These are phyloP conservation scores for Eucidaris tribuloides DNA, from an alignment of 35 echinoderm and acorn worm species.

Conservation along the genomic window DNA sequence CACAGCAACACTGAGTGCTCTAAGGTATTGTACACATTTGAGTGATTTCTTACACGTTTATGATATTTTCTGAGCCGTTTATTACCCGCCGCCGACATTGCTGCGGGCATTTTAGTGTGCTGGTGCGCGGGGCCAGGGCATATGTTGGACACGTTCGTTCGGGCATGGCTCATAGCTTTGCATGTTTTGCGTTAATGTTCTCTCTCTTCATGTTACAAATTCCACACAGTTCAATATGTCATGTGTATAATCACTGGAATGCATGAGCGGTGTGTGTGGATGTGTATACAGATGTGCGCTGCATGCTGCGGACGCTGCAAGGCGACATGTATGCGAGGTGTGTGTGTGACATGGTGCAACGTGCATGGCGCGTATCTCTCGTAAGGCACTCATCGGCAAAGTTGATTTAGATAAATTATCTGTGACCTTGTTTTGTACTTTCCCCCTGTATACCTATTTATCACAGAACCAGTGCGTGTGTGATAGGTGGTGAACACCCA, in stretches of 20 bases:
- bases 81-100: neutral
- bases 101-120: constrained; percentile 17
- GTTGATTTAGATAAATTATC: constrained; percentile 7
- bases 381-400: no score
- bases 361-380: no score
- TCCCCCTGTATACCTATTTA: no score
- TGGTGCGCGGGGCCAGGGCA: constrained; percentile 1
- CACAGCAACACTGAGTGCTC: neutral
- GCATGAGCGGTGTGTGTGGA: neutral
- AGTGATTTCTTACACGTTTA: constrained; percentile 24
- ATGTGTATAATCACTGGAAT: constrained; percentile 32
- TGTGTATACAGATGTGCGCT: neutral
- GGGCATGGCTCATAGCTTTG: constrained; percentile 2
- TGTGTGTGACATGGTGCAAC: no score
- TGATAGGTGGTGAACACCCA: no score
- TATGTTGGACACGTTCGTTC: constrained; percentile 15
- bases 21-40: constrained; percentile 32
- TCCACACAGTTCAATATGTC: constrained; percentile 35
- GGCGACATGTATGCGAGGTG: no score
- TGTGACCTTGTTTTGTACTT: constrained; percentile 11
- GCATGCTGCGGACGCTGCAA: constrained; percentile 28
- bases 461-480: no score
- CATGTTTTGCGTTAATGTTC: constrained; percentile 38
- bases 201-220: constrained; percentile 30
- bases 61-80: constrained; percentile 9